Percentiles rank a stretch among this genome's conserved stretches.
These are phyloP conservation scores for Cavia porcellus DNA, from an alignment of 2,113 vertebrate species.

Conservation along the genomic window DNA sequence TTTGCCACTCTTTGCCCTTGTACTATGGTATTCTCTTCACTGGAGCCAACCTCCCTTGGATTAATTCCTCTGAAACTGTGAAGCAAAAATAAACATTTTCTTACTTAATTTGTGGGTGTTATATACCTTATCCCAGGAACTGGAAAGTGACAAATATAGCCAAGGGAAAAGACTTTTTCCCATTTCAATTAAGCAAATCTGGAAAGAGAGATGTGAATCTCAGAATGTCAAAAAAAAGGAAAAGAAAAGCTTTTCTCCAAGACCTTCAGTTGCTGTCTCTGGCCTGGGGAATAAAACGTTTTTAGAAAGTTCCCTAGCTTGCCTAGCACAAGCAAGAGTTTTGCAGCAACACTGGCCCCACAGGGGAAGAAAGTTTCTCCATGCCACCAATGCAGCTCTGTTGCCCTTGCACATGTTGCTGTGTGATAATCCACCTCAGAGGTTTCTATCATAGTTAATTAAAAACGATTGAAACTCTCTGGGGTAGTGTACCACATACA, in stretches of 20 bases:
- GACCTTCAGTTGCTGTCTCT: not conserved
- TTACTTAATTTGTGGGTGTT: not conserved
- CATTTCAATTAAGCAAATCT: not conserved
- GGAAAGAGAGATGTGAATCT: not conserved
- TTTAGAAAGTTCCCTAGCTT: not conserved
- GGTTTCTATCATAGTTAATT: not conserved
- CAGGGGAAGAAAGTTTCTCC: not conserved
- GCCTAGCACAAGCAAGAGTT: not conserved
- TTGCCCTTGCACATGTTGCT: not conserved
- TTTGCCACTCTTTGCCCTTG: not conserved
- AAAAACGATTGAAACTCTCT: not conserved
- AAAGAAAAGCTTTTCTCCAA: not conserved
- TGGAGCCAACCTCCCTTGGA: not conserved
- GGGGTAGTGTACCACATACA: not conserved
- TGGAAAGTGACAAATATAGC: not conserved
- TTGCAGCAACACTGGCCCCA: not conserved
- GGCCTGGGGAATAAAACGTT: not conserved
- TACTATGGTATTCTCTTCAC: not conserved
- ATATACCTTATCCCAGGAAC: not conserved
- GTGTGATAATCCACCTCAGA: not conserved
- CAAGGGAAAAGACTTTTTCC: not conserved
- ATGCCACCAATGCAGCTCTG: not conserved
- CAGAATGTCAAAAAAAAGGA: not conserved
- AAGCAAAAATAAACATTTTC: not conserved
- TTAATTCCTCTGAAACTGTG: not conserved